These are phyloP conservation scores for Phoenoteleia sp. DNA, from an alignment of 2,888 invertebrate genomes.

Conservation along the genomic window DNA sequence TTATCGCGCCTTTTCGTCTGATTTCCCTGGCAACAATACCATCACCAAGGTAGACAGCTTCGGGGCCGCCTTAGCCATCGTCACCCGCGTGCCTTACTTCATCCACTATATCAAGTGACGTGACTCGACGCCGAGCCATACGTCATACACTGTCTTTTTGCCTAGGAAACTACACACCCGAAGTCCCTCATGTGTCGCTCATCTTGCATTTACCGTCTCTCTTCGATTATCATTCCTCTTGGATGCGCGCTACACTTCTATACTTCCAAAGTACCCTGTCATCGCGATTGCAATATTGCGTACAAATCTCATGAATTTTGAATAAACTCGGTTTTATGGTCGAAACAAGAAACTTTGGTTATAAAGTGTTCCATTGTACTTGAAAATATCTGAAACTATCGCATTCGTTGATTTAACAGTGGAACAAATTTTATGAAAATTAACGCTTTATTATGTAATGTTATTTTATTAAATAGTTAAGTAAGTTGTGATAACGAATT, in stretches of 20 bases:
- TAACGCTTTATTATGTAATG: no score
- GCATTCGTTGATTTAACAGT: no score
- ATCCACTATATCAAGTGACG: conserved; percentile 80
- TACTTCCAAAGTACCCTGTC: conserved; percentile 49
- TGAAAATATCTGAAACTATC: no score
- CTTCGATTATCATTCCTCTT: conserved; percentile 59
- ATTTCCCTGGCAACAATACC: conserved; percentile 87
- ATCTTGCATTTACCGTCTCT: conserved; percentile 48
- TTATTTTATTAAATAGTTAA: no score
- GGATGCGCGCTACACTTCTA: conserved; percentile 49
- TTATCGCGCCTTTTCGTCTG: conserved; percentile 87
- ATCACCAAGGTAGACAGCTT: conserved; percentile 81
- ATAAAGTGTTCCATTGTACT: no score
- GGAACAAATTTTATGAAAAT: no score
- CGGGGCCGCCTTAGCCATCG: conserved; percentile 77
- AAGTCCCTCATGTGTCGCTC: conserved; percentile 52
- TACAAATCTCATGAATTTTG: conserved; percentile 15
- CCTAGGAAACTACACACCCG: conserved; percentile 58
- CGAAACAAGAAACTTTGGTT: no score
- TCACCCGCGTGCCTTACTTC: conserved; percentile 76
- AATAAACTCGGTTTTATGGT: neutral
- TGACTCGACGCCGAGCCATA: conserved; percentile 82
- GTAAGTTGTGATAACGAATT: no score
- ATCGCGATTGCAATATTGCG: conserved; percentile 29
- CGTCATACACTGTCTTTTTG: conserved; percentile 79